Percentiles rank a stretch among this genome's conserved stretches.
These are phyloP conservation scores for Ligdia adustata DNA, from an alignment of 2,888 invertebrate species.

Conservation along the genomic window DNA sequence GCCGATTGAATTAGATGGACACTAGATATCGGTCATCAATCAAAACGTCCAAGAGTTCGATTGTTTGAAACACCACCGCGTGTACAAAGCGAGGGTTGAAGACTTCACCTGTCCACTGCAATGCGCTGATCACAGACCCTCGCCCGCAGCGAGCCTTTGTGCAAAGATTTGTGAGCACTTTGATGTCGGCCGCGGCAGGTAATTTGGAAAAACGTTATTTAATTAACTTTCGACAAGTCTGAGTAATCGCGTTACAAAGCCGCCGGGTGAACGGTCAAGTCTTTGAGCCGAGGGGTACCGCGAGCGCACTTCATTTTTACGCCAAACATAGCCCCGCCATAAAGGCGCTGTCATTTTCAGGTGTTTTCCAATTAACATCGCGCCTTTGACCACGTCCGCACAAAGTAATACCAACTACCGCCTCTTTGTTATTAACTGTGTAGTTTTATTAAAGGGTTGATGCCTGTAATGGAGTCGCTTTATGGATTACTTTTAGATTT, in stretches of 20 bases:
- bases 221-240: constrained; percentile 84
- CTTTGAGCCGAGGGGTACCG: constrained; percentile 62
- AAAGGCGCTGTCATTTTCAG: constrained; percentile 82
- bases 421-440: constrained; percentile 68
- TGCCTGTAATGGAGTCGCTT: constrained; percentile 58
- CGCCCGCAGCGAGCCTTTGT: constrained; percentile 77
- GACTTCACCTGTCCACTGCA: constrained; percentile 62
- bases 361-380: constrained; percentile 82
- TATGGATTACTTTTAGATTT: constrained; percentile 39
- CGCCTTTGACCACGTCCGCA: constrained; percentile 76
- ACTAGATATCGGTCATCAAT: constrained; percentile 68
- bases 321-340: constrained; percentile 70
- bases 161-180: constrained; percentile 72
- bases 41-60: constrained; percentile 58
- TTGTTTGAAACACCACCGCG: constrained; percentile 40
- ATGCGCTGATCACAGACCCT: constrained; percentile 59
- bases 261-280: constrained; percentile 74
- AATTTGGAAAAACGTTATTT: constrained; percentile 84
- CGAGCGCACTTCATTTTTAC: constrained; percentile 78
- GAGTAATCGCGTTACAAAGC: constrained; percentile 83
- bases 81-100: constrained; percentile 45
- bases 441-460: constrained; percentile 65
- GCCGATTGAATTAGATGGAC: constrained; percentile 69
- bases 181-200: constrained; percentile 76
- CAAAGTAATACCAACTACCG: constrained; percentile 65